Conservation (phyloP, 2,888 invertebrate species). For the Stenotaenia linearis region DNA sequence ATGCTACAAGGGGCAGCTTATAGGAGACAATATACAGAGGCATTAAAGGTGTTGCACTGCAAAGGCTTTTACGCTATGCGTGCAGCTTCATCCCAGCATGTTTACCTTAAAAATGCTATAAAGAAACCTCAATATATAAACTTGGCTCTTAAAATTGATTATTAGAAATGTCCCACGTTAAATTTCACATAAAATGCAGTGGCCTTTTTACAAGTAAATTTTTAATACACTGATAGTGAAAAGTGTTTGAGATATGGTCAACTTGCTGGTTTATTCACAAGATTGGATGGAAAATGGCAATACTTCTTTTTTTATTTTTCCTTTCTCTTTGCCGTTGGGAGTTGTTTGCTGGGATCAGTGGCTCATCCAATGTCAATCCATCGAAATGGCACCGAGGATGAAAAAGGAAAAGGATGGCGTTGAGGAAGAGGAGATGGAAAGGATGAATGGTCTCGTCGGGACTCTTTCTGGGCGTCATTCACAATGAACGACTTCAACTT, state of each 20-base stretch:
- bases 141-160: no score
- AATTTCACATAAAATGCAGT: no score
- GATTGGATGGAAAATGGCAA: not conserved
- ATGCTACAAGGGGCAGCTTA: no score
- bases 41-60: no score
- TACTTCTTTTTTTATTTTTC: not conserved
- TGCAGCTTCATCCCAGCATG: no score
- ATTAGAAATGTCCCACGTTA: no score
- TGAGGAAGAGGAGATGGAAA: not conserved
- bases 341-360: slow-evolving; percentile 17
- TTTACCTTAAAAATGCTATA: no score
- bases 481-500: slow-evolving; percentile 26
- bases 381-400: slow-evolving; percentile 16
- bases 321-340: not conserved
- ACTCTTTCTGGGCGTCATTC: slow-evolving; percentile 20
- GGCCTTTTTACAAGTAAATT: no score
- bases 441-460: slow-evolving; percentile 20
- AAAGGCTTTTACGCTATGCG: no score
- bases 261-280: not conserved
- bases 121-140: no score
- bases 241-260: not conserved
- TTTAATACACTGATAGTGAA: not conserved
- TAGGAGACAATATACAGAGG: no score
- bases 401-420: not conserved
- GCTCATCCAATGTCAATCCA: slow-evolving; percentile 19